A percentile compares a stretch with the other conserved stretches of the same genome.
Evolutionary conservation across 1,140 invertebrate species (phyloP).

Genomic region (Papilio aristodemus): DNA sequence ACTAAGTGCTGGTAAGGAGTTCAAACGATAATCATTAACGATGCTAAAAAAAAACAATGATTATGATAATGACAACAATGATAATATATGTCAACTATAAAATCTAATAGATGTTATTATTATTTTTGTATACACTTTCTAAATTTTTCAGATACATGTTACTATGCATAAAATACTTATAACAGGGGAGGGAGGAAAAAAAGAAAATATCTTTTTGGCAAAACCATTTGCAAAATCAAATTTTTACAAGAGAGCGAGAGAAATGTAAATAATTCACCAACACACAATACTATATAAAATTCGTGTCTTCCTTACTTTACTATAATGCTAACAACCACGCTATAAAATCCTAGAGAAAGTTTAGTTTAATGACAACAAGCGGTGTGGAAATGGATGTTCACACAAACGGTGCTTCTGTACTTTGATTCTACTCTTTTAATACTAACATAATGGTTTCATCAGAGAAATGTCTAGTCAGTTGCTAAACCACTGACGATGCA

Average conservation of each 20-base stretch:
- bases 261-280: too few species aligned
- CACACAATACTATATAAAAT: neutral
- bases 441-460: neutral
- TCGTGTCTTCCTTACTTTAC: neutral
- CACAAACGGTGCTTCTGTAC: neutral
- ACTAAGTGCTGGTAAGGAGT: conserved; percentile 7
- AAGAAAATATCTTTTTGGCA: too few species aligned
- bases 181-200: too few species aligned
- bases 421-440: neutral
- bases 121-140: neutral
- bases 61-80: conserved; percentile 27
- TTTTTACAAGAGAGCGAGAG: too few species aligned
- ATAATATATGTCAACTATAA: neutral
- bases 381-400: neutral
- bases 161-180: too few species aligned
- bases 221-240: too few species aligned
- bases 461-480: neutral
- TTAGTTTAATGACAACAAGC: neutral
- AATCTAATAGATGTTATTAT: neutral
- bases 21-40: conserved; percentile 27
- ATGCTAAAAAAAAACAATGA: conserved; percentile 30
- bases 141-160: neutral
- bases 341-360: neutral
- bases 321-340: neutral
- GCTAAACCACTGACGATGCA: neutral